Conservation (phyloP, 2,888 invertebrate genomes). For the Heliconius aoede region DNA sequence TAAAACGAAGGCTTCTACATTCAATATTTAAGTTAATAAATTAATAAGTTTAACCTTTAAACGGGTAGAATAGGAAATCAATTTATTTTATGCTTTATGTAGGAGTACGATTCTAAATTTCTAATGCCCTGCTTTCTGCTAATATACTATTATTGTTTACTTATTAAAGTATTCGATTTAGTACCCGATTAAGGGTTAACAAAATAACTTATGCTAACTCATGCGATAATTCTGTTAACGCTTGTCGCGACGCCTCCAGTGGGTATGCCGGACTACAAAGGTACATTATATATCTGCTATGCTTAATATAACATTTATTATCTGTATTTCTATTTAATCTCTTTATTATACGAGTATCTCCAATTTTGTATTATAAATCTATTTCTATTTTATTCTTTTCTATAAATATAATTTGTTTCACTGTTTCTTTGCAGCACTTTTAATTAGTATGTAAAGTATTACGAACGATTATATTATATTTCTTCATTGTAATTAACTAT, state of each 20-base stretch:
- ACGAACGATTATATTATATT: neutral
- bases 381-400: neutral
- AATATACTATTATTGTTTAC: too few relatives aligned
- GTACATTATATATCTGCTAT: constrained; percentile 55
- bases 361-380: neutral
- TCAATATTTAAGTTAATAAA: too few relatives aligned
- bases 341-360: neutral
- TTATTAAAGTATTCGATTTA: too few relatives aligned
- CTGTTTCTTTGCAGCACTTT: constrained; percentile 1
- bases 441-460: neutral
- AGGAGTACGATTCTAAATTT: too few relatives aligned
- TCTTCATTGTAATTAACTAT: constrained; percentile 11
- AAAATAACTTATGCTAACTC: constrained; percentile 2
- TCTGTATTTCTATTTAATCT: constrained; percentile 15
- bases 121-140: too few relatives aligned
- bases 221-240: constrained; percentile 33
- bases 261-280: constrained; percentile 82
- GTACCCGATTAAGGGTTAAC: neutral
- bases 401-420: neutral
- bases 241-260: constrained; percentile 56
- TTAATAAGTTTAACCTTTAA: too few relatives aligned
- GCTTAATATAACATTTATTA: constrained; percentile 34
- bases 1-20: too few relatives aligned
- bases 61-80: too few relatives aligned
- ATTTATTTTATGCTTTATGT: too few relatives aligned